These are phyloP conservation scores for Drosophila jambulina DNA, from an alignment of 1,140 invertebrate species.

Conservation along the genomic window DNA sequence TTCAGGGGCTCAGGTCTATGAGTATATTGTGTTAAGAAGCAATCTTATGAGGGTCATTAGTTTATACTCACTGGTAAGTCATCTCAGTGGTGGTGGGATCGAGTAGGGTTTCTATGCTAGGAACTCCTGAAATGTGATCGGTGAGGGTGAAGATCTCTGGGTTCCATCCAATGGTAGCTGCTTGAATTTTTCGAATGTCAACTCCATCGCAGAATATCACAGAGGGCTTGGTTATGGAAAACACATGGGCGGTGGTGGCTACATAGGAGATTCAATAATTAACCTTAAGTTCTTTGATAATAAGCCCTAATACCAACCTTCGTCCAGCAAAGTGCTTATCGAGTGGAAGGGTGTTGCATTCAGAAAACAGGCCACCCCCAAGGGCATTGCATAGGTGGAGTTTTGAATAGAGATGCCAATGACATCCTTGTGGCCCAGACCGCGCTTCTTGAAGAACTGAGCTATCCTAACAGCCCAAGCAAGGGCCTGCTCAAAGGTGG, in stretches of 20 bases:
- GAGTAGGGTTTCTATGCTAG: constrained; percentile 64
- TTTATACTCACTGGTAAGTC: constrained; percentile 62
- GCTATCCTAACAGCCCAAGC: constrained; percentile 70
- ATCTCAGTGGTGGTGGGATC: constrained; percentile 59
- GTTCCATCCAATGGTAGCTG: constrained; percentile 52
- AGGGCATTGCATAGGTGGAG: constrained; percentile 64
- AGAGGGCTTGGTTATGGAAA: constrained; percentile 64
- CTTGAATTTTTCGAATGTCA: constrained; percentile 60
- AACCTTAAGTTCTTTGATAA: neutral
- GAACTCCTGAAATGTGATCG: constrained; percentile 55
- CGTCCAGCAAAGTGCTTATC: constrained; percentile 58
- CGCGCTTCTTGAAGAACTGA: constrained; percentile 60
- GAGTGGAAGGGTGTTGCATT: constrained; percentile 73
- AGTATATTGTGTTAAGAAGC: neutral
- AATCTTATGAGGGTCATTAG: too few species aligned
- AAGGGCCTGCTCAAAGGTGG: constrained; percentile 60
- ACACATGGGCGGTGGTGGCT: constrained; percentile 52
- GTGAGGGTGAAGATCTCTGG: constrained; percentile 70
- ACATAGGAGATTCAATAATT: neutral
- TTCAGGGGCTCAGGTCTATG: constrained; percentile 59
- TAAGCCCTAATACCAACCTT: constrained; percentile 37
- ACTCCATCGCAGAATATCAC: constrained; percentile 74
- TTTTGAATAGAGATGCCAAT: constrained; percentile 73
- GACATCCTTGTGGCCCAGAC: constrained; percentile 68
- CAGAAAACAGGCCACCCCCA: constrained; percentile 70